phyloP scores from a whole-genome alignment of 2,797 vertebrate species.

The Perodicticus potto region DNA sequence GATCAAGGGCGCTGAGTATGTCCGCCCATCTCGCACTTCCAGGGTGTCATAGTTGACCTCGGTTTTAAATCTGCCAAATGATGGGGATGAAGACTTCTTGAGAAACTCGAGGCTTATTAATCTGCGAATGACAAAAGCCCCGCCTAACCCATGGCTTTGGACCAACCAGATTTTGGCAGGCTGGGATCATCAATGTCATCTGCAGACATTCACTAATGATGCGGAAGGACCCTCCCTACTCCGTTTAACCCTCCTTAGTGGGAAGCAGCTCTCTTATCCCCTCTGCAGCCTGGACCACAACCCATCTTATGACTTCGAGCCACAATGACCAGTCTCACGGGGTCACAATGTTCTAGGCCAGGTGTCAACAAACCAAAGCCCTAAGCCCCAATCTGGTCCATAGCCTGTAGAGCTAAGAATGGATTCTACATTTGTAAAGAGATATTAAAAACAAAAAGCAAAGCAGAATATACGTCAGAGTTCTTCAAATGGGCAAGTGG shows the following conservation, averaged over 20 bases:
- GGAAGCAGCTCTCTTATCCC: background rate
- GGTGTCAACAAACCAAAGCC: background rate
- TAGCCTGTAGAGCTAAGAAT: background rate
- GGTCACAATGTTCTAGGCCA: background rate
- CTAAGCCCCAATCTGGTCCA: background rate
- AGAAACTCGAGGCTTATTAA: background rate
- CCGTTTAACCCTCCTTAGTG: rapidly evolving
- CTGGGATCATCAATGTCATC: background rate
- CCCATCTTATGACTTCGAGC: background rate
- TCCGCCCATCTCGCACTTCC: constrained; percentile 96
- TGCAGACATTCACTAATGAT: background rate
- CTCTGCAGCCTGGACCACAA: background rate
- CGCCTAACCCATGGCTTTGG: background rate
- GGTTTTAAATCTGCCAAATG: constrained; percentile 94
- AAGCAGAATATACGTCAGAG: background rate
- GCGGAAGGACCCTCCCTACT: background rate
- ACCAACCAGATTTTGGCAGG: background rate
- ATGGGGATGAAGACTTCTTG: background rate
- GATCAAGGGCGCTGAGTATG: constrained; percentile 95
- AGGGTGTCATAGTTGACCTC: constrained; percentile 98
- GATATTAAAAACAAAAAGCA: background rate
- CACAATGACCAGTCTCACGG: background rate
- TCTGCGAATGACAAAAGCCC: background rate
- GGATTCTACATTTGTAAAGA: constrained; percentile 6
- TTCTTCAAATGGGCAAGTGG: background rate